Percentiles rank a stretch among this genome's conserved stretches.
phyloP scores from a whole-genome alignment of 2,797 vertebrate genomes.

The Gorsachius magnificus region DNA sequence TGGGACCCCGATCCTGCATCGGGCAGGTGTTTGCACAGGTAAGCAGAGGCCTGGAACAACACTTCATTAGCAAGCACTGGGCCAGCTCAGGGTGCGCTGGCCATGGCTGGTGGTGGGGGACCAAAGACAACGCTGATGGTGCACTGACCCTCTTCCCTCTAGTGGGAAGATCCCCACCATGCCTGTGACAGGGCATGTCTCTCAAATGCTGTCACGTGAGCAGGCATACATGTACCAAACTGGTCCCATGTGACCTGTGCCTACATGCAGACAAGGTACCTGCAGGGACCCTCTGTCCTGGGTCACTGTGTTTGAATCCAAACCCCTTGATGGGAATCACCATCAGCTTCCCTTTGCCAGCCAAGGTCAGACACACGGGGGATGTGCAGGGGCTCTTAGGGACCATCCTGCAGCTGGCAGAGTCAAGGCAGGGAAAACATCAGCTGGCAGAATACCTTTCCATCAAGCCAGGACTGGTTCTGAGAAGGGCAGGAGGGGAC shows the following conservation, averaged over 20 bases:
- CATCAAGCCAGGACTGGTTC: not conserved
- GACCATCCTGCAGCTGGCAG: not conserved
- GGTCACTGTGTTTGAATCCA: not conserved
- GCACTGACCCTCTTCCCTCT: not conserved
- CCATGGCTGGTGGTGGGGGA: not conserved
- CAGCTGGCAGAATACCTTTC: not conserved
- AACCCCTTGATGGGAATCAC: not conserved
- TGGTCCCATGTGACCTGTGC: fast-evolving
- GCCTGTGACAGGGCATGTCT: not conserved
- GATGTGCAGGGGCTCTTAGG: not conserved
- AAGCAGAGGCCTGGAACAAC: not conserved
- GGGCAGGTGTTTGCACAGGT: conserved; percentile 92
- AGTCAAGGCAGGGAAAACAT: not conserved
- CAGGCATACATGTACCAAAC: fast-evolving
- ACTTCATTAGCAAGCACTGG: not conserved
- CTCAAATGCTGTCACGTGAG: not conserved
- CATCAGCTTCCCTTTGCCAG: not conserved
- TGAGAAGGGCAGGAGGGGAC: not conserved
- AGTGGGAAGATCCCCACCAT: not conserved
- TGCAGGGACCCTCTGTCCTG: not conserved
- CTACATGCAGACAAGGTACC: not conserved
- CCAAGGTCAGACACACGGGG: not conserved
- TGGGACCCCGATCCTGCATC: conserved; percentile 88
- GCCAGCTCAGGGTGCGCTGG: not conserved
- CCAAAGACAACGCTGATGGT: not conserved